Evolutionary conservation across 2,797 vertebrate genomes (phyloP).

Genomic region (Coluber constrictor): DNA sequence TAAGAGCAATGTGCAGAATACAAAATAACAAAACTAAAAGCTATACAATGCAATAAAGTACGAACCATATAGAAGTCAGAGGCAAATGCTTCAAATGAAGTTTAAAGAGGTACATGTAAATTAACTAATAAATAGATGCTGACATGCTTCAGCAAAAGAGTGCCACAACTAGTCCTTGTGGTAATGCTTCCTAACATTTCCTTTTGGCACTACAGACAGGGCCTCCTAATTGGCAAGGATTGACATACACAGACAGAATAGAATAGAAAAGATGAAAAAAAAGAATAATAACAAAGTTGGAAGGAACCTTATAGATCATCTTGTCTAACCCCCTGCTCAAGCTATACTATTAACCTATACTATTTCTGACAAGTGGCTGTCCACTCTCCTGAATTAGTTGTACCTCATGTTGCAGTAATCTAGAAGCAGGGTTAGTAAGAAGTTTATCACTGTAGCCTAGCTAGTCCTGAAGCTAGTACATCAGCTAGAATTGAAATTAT

Average conservation of each 20-base stretch:
- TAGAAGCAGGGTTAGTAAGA: background rate
- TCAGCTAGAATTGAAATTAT: background rate
- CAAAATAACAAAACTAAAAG: background rate
- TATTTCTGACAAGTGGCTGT: background rate
- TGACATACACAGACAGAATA: background rate
- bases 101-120: background rate
- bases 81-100: background rate
- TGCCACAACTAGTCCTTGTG: background rate
- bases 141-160: background rate
- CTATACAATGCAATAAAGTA: background rate
- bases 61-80: background rate
- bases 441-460: background rate
- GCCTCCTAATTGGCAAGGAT: background rate
- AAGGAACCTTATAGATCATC: background rate
- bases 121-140: background rate
- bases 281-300: background rate
- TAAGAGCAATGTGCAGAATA: background rate
- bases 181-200: background rate
- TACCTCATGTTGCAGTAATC: background rate
- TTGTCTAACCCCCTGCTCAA: background rate
- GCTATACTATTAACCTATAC: no score
- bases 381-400: background rate
- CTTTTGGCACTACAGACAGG: background rate
- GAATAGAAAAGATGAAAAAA: background rate
- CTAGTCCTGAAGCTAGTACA: background rate